phyloP scores from a whole-genome alignment of 2,888 invertebrate genomes.

The Caenorhabditis sp. region DNA sequence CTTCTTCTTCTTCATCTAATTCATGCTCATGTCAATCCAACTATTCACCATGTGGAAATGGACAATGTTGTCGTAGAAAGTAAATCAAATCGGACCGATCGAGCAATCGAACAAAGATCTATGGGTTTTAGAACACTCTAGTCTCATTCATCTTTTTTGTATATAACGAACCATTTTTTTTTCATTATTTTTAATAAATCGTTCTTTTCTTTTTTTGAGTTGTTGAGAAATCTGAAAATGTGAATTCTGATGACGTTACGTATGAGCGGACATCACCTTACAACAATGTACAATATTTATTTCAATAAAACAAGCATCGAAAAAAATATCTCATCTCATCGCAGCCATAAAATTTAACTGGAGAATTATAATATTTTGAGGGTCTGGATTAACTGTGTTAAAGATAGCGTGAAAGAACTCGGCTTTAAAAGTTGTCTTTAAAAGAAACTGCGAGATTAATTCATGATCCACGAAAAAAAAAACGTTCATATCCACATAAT shows the following conservation, averaged over 20 bases:
- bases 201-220: neutral
- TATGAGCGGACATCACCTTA: neutral
- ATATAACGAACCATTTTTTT: constrained; percentile 30
- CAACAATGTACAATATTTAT: too few species aligned
- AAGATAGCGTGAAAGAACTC: too few species aligned
- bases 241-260: neutral
- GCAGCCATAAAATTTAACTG: too few species aligned
- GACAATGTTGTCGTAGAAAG: constrained; percentile 55
- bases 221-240: neutral
- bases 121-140: neutral
- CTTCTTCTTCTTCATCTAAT: constrained; percentile 6
- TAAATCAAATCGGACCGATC: constrained; percentile 23
- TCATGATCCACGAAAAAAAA: too few species aligned
- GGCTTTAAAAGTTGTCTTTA: too few species aligned
- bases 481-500: too few species aligned
- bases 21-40: constrained; percentile 40
- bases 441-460: too few species aligned
- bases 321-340: too few species aligned
- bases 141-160: constrained; percentile 16
- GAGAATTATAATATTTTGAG: too few species aligned
- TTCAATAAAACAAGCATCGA: too few species aligned
- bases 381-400: too few species aligned
- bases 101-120: neutral
- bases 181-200: constrained; percentile 23
- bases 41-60: constrained; percentile 51